These are phyloP conservation scores for Aspidoscelis tigris DNA, from an alignment of 2,113 vertebrate species.

Conservation along the genomic window DNA sequence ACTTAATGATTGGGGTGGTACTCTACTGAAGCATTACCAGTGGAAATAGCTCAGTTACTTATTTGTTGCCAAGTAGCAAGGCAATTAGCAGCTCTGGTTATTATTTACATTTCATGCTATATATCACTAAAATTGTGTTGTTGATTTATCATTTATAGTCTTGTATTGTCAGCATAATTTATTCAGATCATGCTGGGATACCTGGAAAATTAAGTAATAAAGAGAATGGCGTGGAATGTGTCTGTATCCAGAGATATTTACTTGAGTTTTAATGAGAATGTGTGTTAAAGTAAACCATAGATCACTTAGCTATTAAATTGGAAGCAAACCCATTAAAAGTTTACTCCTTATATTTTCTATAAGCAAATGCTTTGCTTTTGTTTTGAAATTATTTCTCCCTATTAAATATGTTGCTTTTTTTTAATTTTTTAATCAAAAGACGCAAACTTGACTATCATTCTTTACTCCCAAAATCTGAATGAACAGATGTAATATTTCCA, in stretches of 20 bases:
- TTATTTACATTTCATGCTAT: conserved; percentile 94
- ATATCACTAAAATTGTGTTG: conserved; percentile 88
- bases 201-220: conserved; percentile 85
- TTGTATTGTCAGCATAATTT: conserved; percentile 89
- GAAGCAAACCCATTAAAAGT: conserved; percentile 70
- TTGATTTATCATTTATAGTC: conserved; percentile 90
- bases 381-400: conserved; percentile 50
- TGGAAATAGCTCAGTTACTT: conserved; percentile 69
- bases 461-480: conserved; percentile 24
- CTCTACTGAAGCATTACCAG: conserved; percentile 65
- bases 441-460: conserved; percentile 31
- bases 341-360: conserved; percentile 51
- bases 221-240: conserved; percentile 72
- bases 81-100: conserved; percentile 88
- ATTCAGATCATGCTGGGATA: conserved; percentile 87
- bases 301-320: conserved; percentile 72
- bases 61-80: conserved; percentile 84
- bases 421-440: not conserved
- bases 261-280: conserved; percentile 76
- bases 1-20: conserved; percentile 74
- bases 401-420: conserved; percentile 30
- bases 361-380: conserved; percentile 27
- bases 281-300: conserved; percentile 75
- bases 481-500: conserved; percentile 13
- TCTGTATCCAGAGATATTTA: conserved; percentile 73